Conservation (phyloP, 2,888 invertebrate genomes). For the Drosophila parthenogenetica region DNA sequence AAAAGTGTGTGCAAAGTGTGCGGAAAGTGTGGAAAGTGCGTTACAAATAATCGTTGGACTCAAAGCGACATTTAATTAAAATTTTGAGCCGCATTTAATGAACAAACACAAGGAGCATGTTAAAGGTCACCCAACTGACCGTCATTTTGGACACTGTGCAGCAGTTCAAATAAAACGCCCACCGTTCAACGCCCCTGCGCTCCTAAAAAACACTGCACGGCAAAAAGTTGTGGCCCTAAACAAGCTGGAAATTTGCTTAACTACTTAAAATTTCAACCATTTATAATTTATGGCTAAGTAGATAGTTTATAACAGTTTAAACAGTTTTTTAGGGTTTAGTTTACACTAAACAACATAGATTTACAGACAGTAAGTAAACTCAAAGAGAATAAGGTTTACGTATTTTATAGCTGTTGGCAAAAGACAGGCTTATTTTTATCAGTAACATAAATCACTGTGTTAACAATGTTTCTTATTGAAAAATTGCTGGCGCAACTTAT, state of each 20-base stretch:
- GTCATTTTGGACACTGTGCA: conserved; percentile 40
- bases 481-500: too few relatives aligned
- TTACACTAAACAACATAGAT: too few relatives aligned
- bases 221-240: conserved; percentile 1
- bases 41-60: conserved; percentile 23
- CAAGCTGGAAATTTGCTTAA: neutral
- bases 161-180: conserved; percentile 22
- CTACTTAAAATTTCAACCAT: too few relatives aligned
- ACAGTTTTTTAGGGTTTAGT: too few relatives aligned
- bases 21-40: conserved; percentile 46
- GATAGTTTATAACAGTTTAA: too few relatives aligned
- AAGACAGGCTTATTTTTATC: too few relatives aligned
- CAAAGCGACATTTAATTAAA: conserved; percentile 47
- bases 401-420: too few relatives aligned
- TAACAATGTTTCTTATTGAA: too few relatives aligned
- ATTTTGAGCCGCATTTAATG: conserved; percentile 40
- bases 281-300: too few relatives aligned
- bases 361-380: too few relatives aligned
- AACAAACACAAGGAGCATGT: conserved; percentile 26
- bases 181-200: neutral
- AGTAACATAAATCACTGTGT: too few relatives aligned
- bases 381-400: too few relatives aligned
- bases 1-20: conserved; percentile 12
- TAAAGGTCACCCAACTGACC: conserved; percentile 50
- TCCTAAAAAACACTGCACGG: conserved; percentile 17